Conservation (phyloP, 2,113 vertebrate genomes). For the Catharus fuscescens region DNA sequence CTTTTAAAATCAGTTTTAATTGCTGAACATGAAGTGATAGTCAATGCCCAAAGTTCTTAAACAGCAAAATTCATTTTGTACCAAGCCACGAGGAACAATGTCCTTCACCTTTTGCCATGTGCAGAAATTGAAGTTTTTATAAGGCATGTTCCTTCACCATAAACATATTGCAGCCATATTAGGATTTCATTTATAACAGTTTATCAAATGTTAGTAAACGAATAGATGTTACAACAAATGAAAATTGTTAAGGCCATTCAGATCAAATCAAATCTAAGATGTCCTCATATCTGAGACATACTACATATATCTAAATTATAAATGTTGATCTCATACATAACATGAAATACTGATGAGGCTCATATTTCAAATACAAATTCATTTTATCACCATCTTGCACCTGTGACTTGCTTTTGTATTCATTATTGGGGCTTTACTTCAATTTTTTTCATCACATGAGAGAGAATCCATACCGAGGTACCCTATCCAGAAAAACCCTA, state of each 20-base stretch:
- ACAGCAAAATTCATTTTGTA: neutral
- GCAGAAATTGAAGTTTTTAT: neutral
- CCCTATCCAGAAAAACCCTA: neutral
- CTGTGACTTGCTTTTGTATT: neutral
- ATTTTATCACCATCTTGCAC: slow-evolving; percentile 41
- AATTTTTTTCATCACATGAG: neutral
- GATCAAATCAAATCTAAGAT: neutral
- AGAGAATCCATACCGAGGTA: neutral
- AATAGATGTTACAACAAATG: neutral
- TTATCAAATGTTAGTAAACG: slow-evolving; percentile 26
- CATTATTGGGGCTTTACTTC: neutral
- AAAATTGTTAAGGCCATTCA: neutral
- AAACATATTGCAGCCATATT: neutral
- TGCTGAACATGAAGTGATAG: neutral
- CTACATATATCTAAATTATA: neutral
- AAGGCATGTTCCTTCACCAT: slow-evolving; percentile 67
- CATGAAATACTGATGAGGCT: neutral
- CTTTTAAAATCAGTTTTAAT: slow-evolving; percentile 52
- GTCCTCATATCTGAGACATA: neutral
- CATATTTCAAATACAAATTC: neutral
- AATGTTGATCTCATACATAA: neutral
- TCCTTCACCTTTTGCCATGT: neutral
- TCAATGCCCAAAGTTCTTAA: neutral
- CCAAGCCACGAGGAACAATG: neutral
- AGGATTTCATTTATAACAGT: slow-evolving; percentile 1